phyloP scores from a whole-genome alignment of 2,888 invertebrate species.

The Phymatocera aterrima region DNA sequence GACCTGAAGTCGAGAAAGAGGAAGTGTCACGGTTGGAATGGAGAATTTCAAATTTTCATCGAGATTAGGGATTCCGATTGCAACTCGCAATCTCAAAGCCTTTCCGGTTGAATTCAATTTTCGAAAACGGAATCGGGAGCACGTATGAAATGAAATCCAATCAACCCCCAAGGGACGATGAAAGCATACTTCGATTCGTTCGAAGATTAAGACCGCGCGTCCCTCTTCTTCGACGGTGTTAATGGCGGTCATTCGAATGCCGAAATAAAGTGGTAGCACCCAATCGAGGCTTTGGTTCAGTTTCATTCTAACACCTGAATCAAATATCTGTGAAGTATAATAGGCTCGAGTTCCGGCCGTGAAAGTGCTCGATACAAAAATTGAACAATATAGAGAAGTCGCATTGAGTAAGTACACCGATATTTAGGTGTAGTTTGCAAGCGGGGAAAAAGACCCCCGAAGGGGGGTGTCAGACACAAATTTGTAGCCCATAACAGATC shows the following conservation, averaged over 20 bases:
- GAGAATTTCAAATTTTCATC: background rate
- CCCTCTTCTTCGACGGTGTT: background rate
- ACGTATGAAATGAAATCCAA: background rate
- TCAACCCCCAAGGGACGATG: background rate
- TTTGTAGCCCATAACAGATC: background rate
- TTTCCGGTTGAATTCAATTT: background rate
- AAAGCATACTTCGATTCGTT: background rate
- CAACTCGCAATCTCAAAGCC: background rate
- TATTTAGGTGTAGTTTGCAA: no score
- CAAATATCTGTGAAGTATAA: no score
- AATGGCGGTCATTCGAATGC: background rate
- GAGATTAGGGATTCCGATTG: background rate
- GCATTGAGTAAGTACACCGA: no score
- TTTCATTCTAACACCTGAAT: background rate
- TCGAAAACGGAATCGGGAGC: background rate
- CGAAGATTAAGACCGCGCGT: background rate
- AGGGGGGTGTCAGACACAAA: background rate
- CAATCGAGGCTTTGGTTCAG: background rate
- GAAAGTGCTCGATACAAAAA: no score
- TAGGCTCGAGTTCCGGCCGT: no score
- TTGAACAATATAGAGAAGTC: background rate
- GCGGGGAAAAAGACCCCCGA: background rate
- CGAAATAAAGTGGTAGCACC: background rate
- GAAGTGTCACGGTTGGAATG: background rate
- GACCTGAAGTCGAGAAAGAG: background rate